Percentiles rank a stretch among this genome's conserved stretches.
phyloP scores from a whole-genome alignment of 64 coral and sea anemone genomes.

The Montipora sp. region DNA sequence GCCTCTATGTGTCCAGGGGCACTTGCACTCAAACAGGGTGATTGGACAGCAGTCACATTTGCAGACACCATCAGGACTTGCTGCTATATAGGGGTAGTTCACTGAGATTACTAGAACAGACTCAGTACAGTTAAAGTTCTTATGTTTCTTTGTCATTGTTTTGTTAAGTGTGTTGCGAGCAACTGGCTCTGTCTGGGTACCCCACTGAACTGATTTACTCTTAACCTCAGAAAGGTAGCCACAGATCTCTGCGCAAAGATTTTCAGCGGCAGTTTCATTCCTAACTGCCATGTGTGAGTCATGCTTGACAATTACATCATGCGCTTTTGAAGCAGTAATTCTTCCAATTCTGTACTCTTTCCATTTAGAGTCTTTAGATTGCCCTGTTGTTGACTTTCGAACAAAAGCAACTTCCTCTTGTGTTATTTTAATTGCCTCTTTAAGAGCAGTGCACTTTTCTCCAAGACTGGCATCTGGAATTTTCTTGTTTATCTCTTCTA shows the following conservation, averaged over 20 bases:
- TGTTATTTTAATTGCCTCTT: not conserved
- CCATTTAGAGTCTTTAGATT: too few relatives aligned
- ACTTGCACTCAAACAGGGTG: not conserved
- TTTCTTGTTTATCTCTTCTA: not conserved
- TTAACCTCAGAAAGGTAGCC: slow-evolving; percentile 35
- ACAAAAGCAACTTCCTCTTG: too few relatives aligned
- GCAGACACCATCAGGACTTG: slow-evolving; percentile 4
- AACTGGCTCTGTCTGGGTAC: slow-evolving; percentile 23
- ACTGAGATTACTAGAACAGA: not conserved
- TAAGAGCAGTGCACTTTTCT: not conserved
- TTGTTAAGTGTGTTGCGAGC: not conserved
- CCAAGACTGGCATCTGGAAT: not conserved
- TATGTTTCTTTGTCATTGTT: slow-evolving; percentile 11
- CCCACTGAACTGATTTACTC: slow-evolving; percentile 37
- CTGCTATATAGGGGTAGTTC: not conserved
- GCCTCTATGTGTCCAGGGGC: not conserved
- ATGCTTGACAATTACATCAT: too few relatives aligned
- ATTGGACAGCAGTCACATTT: not conserved
- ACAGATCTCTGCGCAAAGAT: not conserved
- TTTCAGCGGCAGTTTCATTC: too few relatives aligned
- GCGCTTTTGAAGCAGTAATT: too few relatives aligned
- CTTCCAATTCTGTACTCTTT: too few relatives aligned
- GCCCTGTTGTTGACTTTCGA: too few relatives aligned
- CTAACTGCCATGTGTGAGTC: too few relatives aligned
- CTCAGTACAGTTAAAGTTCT: not conserved